Percentiles rank a stretch among this genome's conserved stretches.
Conservation (phyloP, 2,888 invertebrate genomes). For the Cylindroiulus punctatus region DNA sequence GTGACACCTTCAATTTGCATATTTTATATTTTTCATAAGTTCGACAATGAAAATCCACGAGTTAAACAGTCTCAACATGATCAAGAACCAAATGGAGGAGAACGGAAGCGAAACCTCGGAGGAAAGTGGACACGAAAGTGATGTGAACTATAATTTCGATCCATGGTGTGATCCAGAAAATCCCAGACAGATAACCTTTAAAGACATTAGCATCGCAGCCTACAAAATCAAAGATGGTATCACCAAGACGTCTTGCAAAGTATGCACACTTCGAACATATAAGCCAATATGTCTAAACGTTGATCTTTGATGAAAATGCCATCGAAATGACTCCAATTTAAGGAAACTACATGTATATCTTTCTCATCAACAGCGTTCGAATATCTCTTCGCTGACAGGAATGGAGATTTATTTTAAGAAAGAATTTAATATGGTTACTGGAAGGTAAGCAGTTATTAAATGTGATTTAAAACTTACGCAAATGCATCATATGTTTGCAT, state of each 20-base stretch:
- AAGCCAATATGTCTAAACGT: constrained; percentile 22
- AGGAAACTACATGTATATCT: constrained; percentile 2
- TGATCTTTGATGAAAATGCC: too few relatives aligned
- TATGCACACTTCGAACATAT: constrained; percentile 68
- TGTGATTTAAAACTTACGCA: neutral
- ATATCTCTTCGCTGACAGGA: constrained; percentile 79
- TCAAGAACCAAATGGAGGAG: neutral
- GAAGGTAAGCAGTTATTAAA: constrained; percentile 76
- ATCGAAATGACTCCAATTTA: neutral
- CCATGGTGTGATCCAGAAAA: constrained; percentile 75
- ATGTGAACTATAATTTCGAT: constrained; percentile 63
- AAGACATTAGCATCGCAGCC: constrained; percentile 89
- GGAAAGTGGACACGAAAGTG: constrained; percentile 27
- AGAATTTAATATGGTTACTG: constrained; percentile 93
- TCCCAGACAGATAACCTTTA: constrained; percentile 79
- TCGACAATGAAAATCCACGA: constrained; percentile 20
- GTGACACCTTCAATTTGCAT: neutral
- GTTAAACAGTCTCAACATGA: neutral
- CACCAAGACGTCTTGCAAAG: constrained; percentile 85
- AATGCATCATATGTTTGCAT: neutral
- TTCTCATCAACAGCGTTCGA: constrained; percentile 76
- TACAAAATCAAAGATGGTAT: constrained; percentile 87
- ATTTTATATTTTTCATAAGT: too few relatives aligned
- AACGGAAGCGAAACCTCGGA: constrained; percentile 30
- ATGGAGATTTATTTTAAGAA: constrained; percentile 94